phyloP scores from a whole-genome alignment of 2,113 vertebrate species.

The Anarrhichthys ocellatus region DNA sequence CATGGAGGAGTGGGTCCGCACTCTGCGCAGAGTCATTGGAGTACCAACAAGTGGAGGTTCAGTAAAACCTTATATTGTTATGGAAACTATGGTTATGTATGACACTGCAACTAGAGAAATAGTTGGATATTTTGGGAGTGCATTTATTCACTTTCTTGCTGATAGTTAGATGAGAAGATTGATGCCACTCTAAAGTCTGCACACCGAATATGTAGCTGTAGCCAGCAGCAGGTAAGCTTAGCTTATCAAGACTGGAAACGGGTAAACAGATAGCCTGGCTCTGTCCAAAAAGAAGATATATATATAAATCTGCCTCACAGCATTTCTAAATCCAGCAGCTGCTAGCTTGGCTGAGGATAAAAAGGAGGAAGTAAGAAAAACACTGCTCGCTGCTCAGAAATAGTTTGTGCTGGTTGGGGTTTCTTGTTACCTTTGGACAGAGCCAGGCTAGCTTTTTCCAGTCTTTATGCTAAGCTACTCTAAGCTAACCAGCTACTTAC shows the following conservation, averaged over 20 bases:
- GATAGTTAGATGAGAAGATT: neutral
- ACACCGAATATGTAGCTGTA: neutral
- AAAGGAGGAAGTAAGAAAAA: neutral
- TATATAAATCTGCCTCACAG: neutral
- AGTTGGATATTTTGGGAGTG: neutral
- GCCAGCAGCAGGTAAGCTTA: neutral
- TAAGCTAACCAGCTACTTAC: neutral
- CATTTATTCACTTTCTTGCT: neutral
- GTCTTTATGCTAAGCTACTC: neutral
- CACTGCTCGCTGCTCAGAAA: neutral
- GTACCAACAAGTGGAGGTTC: conserved; percentile 87
- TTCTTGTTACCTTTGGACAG: neutral
- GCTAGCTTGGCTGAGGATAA: neutral
- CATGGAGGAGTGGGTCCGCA: conserved; percentile 96
- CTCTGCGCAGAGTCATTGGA: conserved; percentile 87
- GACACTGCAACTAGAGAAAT: neutral
- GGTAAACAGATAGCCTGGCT: neutral
- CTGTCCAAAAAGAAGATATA: neutral
- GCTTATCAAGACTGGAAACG: neutral
- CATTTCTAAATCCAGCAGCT: neutral
- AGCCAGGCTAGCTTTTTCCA: neutral
- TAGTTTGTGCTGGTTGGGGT: neutral
- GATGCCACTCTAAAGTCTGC: neutral
- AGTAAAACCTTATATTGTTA: conserved; percentile 10
- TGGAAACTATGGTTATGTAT: neutral